Conservation (phyloP, 2,113 vertebrate species). For the Alosa alosa region DNA sequence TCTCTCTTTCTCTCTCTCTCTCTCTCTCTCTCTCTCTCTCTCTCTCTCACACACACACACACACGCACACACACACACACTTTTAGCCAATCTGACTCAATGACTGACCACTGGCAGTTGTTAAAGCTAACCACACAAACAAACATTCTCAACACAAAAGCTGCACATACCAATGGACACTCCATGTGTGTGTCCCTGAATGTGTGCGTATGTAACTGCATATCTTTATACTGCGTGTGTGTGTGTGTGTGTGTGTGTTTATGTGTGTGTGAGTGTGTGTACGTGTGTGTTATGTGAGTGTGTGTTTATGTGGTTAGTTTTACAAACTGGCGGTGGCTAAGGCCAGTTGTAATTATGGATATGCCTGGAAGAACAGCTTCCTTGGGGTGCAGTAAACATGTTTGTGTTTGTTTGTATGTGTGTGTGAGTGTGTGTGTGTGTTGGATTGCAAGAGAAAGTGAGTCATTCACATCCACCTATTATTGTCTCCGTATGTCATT, state of each 20-base stretch:
- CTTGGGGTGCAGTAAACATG: not conserved
- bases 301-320: not conserved
- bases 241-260: constrained; percentile 23
- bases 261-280: constrained; percentile 45
- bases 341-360: not conserved
- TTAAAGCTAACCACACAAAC: constrained; percentile 9
- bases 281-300: not conserved
- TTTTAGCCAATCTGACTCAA: not conserved
- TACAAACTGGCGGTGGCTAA: not conserved
- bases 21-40: not conserved
- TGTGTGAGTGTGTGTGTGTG: not conserved
- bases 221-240: not conserved
- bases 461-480: not conserved
- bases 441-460: not conserved
- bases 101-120: not conserved
- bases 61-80: not conserved
- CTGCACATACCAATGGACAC: constrained; percentile 3
- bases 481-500: not conserved
- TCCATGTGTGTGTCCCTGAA: not conserved
- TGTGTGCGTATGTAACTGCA: not conserved
- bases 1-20: not conserved
- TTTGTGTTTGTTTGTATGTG: not conserved
- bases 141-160: constrained; percentile 1
- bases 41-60: not conserved
- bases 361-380: not conserved